These are phyloP conservation scores for Nomada ruficornis DNA, from an alignment of 2,888 invertebrate species.

Conservation along the genomic window DNA sequence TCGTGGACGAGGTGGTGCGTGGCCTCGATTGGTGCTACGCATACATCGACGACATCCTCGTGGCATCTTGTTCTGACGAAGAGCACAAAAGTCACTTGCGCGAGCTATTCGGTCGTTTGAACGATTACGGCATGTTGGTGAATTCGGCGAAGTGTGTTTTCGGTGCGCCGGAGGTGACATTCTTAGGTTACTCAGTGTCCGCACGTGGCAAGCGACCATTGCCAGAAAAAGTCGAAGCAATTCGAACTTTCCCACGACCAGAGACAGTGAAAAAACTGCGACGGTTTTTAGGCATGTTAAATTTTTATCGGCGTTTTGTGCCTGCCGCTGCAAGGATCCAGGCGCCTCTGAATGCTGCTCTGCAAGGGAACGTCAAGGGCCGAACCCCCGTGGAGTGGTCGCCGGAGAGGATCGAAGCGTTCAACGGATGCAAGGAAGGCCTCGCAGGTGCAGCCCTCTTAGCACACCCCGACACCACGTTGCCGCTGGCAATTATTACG, in stretches of 20 bases:
- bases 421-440: not conserved
- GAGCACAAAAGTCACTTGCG: not conserved
- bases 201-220: not conserved
- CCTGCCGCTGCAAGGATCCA: not conserved
- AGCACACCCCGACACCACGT: not conserved
- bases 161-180: not conserved
- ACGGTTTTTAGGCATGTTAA: constrained; percentile 5
- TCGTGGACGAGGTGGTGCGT: not conserved
- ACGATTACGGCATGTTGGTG: not conserved
- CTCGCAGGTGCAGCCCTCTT: not conserved
- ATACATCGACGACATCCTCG: not conserved
- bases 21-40: not conserved
- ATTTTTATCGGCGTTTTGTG: constrained; percentile 17
- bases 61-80: not conserved
- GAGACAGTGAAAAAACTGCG: not conserved
- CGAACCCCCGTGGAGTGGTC: not conserved
- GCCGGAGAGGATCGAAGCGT: not conserved
- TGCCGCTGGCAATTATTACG: not conserved
- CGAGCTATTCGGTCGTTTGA: not conserved
- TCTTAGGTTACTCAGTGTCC: not conserved
- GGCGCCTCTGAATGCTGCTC: not conserved
- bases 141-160: not conserved
- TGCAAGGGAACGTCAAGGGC: not conserved
- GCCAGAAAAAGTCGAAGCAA: constrained; percentile 1
- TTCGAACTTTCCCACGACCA: not conserved